Evolutionary conservation across 2,888 invertebrate genomes (phyloP), one percentile per base, ranked within the genome.

Genomic region (Phymatocera aterrima): DNA sequence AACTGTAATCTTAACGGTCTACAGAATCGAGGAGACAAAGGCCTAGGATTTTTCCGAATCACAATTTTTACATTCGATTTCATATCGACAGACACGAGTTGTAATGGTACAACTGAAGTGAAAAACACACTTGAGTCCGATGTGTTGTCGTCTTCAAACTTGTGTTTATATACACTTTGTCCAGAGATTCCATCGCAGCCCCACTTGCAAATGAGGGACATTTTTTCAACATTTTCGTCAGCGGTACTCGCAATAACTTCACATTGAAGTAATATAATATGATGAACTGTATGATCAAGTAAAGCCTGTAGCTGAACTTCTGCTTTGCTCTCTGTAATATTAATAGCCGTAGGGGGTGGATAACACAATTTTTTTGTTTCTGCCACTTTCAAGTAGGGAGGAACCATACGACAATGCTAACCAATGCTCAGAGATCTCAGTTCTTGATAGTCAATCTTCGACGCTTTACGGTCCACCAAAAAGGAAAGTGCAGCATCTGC

Each of bases 401-500:
- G 82, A 79, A 80, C 85, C 10, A 61, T 12, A 12, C n/a, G 28
- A 10, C 28, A 61, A 4, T 61, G 10, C 77, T 77, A 82, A 46
- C 87, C 82, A 61, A 84, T 83, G 77, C 81, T 83, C 82, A 80
- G 82, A 72, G 43, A 80, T 80, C 83, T 83, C 21, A 86, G 81
- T 77, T 83, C 77, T 68, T 85, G 54, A 79, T 85, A 85, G 60
- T 86, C 82, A 80, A 83, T 80, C 40, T 84, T 74, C 43, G 82
- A 82, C 79, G 85, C 74, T 75, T 84, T 83, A 24, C 79, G 84
- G 21, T 85, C 84, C 68, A 85, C 82, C 72, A 85, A 74, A 68
- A 84, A 79, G 43, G 83, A 79, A 79, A 85, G 48, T 75, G 83
- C 84, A 78, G 83, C 82, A 83, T 85, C 84, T 61, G 81, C 81